These are phyloP conservation scores for Microhierax caerulescens DNA, from an alignment of 2,797 vertebrate species.

Conservation along the genomic window DNA sequence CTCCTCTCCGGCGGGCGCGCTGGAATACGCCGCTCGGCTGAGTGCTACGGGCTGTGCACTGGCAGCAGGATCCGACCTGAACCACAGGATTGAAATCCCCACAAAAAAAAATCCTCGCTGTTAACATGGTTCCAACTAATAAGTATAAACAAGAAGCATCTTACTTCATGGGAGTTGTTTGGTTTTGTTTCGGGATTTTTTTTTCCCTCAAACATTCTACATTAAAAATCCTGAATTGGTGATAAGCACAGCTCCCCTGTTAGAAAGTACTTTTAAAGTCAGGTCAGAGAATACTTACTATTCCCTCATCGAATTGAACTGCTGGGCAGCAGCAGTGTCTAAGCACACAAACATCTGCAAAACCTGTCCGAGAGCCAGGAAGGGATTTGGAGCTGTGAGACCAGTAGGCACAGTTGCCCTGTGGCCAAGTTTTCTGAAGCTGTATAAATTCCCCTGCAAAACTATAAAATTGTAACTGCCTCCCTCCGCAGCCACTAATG, in stretches of 20 bases:
- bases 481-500: not conserved
- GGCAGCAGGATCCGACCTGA: not conserved
- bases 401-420: not conserved
- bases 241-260: not conserved
- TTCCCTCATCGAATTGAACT: not conserved
- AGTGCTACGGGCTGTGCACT: not conserved
- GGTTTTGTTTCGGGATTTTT: not conserved
- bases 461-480: not conserved
- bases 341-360: not conserved
- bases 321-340: not conserved
- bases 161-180: not conserved
- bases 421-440: not conserved
- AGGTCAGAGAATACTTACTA: not conserved
- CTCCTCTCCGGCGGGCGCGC: not conserved
- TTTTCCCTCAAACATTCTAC: not conserved
- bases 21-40: not conserved
- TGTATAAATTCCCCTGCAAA: not conserved
- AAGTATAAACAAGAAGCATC: not conserved
- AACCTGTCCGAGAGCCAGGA: not conserved
- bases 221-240: not conserved
- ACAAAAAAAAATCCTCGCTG: not conserved
- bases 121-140: not conserved
- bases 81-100: not conserved
- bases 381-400: not conserved
- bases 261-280: not conserved